phyloP scores from a whole-genome alignment of 2,113 vertebrate species.

The Zosterops lateralis region DNA sequence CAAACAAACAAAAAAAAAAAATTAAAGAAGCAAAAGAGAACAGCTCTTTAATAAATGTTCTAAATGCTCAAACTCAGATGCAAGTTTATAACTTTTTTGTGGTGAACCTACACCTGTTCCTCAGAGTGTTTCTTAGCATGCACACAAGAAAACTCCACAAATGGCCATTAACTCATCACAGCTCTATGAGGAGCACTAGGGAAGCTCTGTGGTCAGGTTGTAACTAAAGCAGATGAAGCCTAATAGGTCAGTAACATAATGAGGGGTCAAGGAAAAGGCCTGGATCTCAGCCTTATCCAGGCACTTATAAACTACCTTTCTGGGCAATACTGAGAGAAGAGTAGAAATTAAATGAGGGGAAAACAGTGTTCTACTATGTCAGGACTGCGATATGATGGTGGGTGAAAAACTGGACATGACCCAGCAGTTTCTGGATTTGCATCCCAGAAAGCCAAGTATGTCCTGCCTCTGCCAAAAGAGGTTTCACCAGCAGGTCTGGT shows the following conservation, averaged over 20 bases:
- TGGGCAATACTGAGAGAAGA: background rate
- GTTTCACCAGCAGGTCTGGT: background rate
- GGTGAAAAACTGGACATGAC: background rate
- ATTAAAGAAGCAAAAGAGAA: background rate
- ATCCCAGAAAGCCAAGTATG: background rate
- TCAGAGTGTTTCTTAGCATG: background rate
- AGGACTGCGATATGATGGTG: too few relatives aligned
- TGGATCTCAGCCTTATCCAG: background rate
- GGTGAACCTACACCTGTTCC: accelerated
- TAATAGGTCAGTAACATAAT: background rate
- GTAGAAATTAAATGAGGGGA: background rate
- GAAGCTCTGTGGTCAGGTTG: background rate
- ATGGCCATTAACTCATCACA: background rate
- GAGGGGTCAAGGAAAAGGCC: background rate
- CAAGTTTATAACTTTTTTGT: background rate
- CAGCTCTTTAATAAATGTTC: background rate
- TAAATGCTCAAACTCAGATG: background rate
- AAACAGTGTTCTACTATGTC: accelerated
- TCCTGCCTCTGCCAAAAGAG: background rate
- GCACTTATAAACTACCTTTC: background rate
- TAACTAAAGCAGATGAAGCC: background rate
- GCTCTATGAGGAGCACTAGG: accelerated
- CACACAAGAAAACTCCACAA: background rate
- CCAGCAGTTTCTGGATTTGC: background rate
- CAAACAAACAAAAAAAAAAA: background rate